Percentiles rank a stretch among this genome's conserved stretches.
Evolutionary conservation across 2,888 invertebrate species (phyloP).

Genomic region (Scrobipalpa atriplicella): DNA sequence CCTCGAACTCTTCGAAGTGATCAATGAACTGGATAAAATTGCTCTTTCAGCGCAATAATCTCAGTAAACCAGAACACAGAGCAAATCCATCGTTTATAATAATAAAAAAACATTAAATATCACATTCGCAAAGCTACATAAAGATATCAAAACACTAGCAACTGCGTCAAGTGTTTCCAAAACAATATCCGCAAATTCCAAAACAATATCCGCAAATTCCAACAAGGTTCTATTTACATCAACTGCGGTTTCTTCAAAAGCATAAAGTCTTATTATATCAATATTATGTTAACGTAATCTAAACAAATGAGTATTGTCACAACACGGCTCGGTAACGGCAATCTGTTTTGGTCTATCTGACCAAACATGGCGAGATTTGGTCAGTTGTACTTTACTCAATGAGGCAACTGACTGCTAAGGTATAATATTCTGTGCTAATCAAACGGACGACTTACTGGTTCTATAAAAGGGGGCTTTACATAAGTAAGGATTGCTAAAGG

Average conservation of each 20-base stretch:
- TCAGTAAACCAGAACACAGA: too few relatives aligned
- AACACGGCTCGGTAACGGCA: slow-evolving; percentile 18
- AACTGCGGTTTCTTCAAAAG: neutral
- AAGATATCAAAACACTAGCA: neutral
- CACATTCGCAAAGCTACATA: too few relatives aligned
- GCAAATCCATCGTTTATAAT: too few relatives aligned
- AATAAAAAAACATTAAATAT: too few relatives aligned
- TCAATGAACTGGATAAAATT: too few relatives aligned
- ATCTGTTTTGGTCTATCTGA: slow-evolving; percentile 36
- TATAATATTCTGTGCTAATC: slow-evolving; percentile 20
- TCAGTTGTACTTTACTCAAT: slow-evolving; percentile 30
- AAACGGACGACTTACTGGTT: slow-evolving; percentile 5
- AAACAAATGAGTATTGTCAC: slow-evolving; percentile 27
- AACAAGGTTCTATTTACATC: neutral
- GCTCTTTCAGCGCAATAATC: too few relatives aligned
- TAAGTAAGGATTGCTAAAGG: neutral
- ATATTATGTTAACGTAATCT: slow-evolving; percentile 19
- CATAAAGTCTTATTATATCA: slow-evolving; percentile 20
- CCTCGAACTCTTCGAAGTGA: too few relatives aligned
- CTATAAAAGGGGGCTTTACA: slow-evolving; percentile 8
- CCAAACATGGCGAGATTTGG: slow-evolving; percentile 36
- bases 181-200: neutral
- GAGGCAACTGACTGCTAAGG: slow-evolving; percentile 13
- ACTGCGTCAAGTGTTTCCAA: neutral
- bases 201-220: neutral